Percentiles rank a stretch among this genome's conserved stretches.
Evolutionary conservation across 2,797 vertebrate genomes (phyloP).

Genomic region (Hemitrygon akajei): DNA sequence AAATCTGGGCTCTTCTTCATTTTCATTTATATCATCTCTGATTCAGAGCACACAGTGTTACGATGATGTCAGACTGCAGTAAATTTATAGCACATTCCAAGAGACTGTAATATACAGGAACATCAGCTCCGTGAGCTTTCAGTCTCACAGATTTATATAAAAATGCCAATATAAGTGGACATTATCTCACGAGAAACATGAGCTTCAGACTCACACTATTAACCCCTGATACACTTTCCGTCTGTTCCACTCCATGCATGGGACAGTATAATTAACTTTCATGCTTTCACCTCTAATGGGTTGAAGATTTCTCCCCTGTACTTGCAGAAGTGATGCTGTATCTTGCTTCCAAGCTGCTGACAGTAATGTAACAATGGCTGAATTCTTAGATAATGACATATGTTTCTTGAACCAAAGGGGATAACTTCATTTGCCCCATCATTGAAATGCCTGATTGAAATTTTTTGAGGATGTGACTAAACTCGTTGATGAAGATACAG

Average conservation of each 20-base stretch:
- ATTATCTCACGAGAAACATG: neutral
- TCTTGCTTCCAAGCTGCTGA: no score
- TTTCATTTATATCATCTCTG: neutral
- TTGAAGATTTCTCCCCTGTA: neutral
- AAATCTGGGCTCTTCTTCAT: neutral
- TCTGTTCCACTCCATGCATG: neutral
- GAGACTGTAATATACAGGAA: neutral
- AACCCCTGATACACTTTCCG: neutral
- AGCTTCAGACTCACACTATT: neutral
- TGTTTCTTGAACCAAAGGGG: no score
- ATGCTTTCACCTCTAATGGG: neutral
- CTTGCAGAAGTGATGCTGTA: neutral
- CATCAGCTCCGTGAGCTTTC: neutral
- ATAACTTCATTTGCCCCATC: no score
- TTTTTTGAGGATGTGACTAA: no score
- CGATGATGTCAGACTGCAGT: neutral
- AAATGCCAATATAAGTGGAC: neutral
- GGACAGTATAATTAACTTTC: neutral
- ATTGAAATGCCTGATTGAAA: no score
- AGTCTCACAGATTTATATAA: neutral
- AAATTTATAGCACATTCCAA: neutral
- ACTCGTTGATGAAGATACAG: no score
- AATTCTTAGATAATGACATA: neutral
- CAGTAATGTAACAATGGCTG: neutral
- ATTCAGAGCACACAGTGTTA: neutral